phyloP scores from a whole-genome alignment of 2,888 invertebrate genomes.

The Troglohyphantes excavatus region DNA sequence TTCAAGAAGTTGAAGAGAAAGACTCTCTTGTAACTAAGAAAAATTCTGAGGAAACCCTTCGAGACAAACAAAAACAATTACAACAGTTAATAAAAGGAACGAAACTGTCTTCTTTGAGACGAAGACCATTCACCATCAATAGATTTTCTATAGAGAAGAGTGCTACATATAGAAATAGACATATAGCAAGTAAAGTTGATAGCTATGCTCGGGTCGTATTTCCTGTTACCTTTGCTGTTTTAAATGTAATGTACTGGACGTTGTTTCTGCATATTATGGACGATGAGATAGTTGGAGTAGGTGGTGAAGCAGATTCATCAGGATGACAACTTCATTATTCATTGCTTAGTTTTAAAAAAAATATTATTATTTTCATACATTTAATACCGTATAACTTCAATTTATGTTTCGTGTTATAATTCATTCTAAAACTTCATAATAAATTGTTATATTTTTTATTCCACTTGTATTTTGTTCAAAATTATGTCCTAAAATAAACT shows the following conservation, averaged over 20 bases:
- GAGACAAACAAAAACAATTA: conserved; percentile 51
- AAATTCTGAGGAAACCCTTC: conserved; percentile 44
- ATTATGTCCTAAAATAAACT: too few species aligned
- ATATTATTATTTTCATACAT: not conserved
- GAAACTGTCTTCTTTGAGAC: conserved; percentile 16
- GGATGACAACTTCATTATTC: not conserved
- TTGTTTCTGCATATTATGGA: conserved; percentile 85
- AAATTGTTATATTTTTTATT: too few species aligned
- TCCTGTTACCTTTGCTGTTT: conserved; percentile 91
- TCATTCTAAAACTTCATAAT: too few species aligned
- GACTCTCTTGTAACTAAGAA: conserved; percentile 13
- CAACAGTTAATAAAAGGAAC: conserved; percentile 51
- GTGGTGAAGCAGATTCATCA: not conserved
- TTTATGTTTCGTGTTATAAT: conserved; percentile 16
- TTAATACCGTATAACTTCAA: conserved; percentile 4
- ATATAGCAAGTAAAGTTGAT: conserved; percentile 84
- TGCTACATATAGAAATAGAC: conserved; percentile 56
- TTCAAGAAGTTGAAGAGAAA: conserved; percentile 46
- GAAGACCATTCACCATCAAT: conserved; percentile 47
- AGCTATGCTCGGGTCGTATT: conserved; percentile 81
- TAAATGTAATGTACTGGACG: conserved; percentile 95
- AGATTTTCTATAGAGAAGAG: conserved; percentile 64
- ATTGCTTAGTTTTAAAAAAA: not conserved
- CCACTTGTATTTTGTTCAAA: too few species aligned
- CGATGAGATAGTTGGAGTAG: conserved; percentile 70